Evolutionary conservation across 2,888 invertebrate genomes (phyloP), one percentile per base, ranked within the genome.

Genomic region (Julus scandinavius): DNA sequence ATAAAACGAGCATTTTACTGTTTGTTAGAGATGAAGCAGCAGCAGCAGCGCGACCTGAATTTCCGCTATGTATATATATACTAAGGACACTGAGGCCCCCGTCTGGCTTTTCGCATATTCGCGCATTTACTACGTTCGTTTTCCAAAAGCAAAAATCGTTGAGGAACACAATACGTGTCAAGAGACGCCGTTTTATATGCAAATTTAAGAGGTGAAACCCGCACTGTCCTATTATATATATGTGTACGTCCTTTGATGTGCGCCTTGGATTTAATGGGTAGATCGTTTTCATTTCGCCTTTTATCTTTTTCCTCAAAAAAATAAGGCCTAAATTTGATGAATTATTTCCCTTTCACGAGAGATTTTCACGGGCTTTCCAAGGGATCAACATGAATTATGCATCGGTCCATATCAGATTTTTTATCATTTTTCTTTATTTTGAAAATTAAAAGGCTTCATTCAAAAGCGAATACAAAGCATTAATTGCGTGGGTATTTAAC

Each of bases 261-360:
- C 11, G 11, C 54, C 15, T 13, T 15, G 54, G 54, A 11, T 54
- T 54, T 15, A 54, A 15, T 11, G 50, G 54, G 54, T 17, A 7
- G 54, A 54, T 54, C 54, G 54, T 54, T 54, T 54, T 54, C 54
- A 54, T 54, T 54, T 54, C 54, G 54, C 54, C 54, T 54, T 54
- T 54, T 54, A 54, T 54, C 54, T 54, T 54, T 29, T 54, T 54
- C 54, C 54, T 54, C 54, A 54, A 54, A 54, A 54, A 54, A 54
- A 15, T 17, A 17, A 54, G 54, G 3, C 54, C 54, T 54, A 54
- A 54, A 54, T 54, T 54, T 54, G 54, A 54, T 54, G 54, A 54
- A 54, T 54, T 54, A 54, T 54, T 54, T 54, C 54, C 54, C 17
- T 54, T 54, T 54, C 54, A 54, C 11, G 54, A 54, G 54, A 11